Conservation (phyloP, 2,113 vertebrate species). For the Myxocyprinus asiaticus region DNA sequence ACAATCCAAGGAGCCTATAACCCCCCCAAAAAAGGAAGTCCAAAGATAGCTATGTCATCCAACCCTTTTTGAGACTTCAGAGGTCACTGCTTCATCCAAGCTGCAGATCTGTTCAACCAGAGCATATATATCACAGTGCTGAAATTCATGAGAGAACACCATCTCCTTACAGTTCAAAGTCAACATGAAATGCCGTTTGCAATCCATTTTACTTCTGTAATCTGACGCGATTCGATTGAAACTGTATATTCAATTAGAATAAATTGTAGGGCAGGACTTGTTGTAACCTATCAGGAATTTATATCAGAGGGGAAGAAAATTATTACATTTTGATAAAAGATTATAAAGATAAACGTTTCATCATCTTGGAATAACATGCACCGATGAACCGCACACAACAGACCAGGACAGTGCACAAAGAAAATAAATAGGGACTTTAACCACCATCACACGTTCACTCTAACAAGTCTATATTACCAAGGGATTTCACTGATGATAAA, state of each 20-base stretch:
- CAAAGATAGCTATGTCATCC: neutral
- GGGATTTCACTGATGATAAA: conserved; percentile 27
- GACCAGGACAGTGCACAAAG: too few species aligned
- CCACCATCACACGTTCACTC: conserved; percentile 12
- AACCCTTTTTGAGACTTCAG: neutral
- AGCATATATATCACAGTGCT: neutral
- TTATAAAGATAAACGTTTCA: too few species aligned
- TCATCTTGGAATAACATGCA: too few species aligned
- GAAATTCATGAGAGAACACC: conserved; percentile 15
- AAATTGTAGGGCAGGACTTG: too few species aligned
- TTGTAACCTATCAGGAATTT: too few species aligned
- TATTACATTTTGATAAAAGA: too few species aligned
- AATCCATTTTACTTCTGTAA: too few species aligned
- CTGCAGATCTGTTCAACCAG: neutral
- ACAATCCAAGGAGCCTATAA: neutral
- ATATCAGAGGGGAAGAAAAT: too few species aligned
- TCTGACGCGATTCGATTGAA: too few species aligned
- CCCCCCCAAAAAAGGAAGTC: neutral
- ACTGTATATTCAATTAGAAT: too few species aligned
- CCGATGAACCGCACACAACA: too few species aligned
- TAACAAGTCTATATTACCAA: conserved; percentile 22
- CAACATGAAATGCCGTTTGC: too few species aligned
- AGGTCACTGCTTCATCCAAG: neutral
- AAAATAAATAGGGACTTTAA: neutral
- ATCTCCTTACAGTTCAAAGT: neutral